A percentile compares a stretch with the other conserved stretches of the same genome.
These are phyloP conservation scores for Sericinus montela DNA, from an alignment of 2,888 invertebrate genomes.

Conservation along the genomic window DNA sequence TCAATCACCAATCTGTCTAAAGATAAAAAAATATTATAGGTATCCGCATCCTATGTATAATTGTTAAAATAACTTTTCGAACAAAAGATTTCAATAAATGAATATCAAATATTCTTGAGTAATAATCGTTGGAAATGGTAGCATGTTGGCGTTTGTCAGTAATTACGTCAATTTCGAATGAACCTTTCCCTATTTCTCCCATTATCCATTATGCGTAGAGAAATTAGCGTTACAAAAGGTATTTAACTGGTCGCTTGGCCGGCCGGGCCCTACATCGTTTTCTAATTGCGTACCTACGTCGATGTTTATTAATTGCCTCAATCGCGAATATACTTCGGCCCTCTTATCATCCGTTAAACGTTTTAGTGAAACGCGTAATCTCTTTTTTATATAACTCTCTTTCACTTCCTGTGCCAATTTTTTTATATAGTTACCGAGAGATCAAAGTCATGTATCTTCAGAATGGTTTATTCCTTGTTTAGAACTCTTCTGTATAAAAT, in stretches of 20 bases:
- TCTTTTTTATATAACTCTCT: constrained; percentile 10
- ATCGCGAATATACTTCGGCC: constrained; percentile 4
- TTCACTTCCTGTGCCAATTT: not conserved
- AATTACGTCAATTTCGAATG: not conserved
- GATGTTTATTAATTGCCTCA: constrained; percentile 6
- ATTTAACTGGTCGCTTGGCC: not conserved
- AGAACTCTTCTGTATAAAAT: no score
- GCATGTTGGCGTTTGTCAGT: not conserved
- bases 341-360: constrained; percentile 10
- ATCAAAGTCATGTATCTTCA: not conserved
- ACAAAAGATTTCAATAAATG: no score
- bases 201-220: constrained; percentile 15
- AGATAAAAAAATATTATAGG: no score
- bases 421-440: not conserved
- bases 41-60: no score
- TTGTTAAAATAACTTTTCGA: no score
- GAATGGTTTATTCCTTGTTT: no score
- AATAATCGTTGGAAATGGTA: no score
- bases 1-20: no score
- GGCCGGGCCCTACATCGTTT: not conserved
- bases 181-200: not conserved
- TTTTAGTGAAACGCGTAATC: constrained; percentile 1
- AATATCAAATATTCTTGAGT: no score
- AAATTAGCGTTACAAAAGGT: constrained; percentile 13
- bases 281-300: constrained; percentile 10